phyloP scores from a whole-genome alignment of 2,113 vertebrate species.

The Varanus salvator region DNA sequence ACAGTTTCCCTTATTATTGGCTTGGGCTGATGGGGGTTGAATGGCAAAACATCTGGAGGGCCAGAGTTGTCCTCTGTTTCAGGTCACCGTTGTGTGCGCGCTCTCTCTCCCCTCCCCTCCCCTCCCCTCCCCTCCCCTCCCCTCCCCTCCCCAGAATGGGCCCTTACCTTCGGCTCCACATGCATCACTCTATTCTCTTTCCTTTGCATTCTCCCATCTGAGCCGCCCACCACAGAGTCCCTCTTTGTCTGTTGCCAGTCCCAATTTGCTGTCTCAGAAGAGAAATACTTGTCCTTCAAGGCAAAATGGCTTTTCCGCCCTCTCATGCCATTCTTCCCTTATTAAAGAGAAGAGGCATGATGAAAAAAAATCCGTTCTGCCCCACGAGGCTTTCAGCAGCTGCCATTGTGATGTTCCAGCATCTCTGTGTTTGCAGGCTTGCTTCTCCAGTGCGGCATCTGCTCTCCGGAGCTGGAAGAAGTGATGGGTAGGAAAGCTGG shows the following conservation, averaged over 20 bases:
- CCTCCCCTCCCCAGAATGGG: background rate
- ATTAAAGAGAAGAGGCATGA: no score
- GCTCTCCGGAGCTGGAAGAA: background rate
- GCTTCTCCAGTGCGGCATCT: background rate
- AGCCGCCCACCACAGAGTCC: background rate
- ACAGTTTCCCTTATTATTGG: no score
- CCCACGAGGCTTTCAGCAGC: background rate
- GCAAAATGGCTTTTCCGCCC: background rate
- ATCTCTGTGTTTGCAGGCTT: background rate
- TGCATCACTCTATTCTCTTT: background rate
- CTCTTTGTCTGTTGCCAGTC: background rate
- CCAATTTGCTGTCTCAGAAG: background rate
- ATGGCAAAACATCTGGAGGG: no score
- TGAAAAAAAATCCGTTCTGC: no score
- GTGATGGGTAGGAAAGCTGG: background rate
- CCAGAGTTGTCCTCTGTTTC: no score
- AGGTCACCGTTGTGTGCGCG: accelerated
- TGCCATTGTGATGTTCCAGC: no score
- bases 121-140: no score
- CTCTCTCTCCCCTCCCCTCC: background rate
- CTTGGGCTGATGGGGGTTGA: no score
- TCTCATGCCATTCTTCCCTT: no score
- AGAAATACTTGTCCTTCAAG: background rate
- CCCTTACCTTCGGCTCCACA: accelerated
- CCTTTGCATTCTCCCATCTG: accelerated